These are phyloP conservation scores for Rugalucina vietnamica DNA, from an alignment of 2,888 invertebrate species.

Conservation along the genomic window DNA sequence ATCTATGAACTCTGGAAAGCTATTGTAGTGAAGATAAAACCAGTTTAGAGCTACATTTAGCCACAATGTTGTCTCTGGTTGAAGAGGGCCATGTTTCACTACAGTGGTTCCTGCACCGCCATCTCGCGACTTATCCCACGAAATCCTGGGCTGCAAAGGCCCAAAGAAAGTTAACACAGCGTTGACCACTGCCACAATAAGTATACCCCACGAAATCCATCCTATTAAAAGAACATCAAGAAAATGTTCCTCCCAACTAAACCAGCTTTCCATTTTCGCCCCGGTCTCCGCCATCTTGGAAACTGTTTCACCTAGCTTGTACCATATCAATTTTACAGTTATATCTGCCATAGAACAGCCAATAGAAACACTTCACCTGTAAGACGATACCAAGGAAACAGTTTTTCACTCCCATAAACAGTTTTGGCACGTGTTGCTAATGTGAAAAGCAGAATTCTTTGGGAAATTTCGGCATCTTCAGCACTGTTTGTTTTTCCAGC, in stretches of 20 bases:
- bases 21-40: conserved; percentile 80
- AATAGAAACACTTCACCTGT: conserved; percentile 73
- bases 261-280: conserved; percentile 76
- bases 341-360: conserved; percentile 82
- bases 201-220: conserved; percentile 79
- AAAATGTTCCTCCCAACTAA: conserved; percentile 80
- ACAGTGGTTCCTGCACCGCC: conserved; percentile 54
- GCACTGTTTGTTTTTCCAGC: background rate
- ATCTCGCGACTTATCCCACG: conserved; percentile 65
- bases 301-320: conserved; percentile 81
- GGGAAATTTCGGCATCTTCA: conserved; percentile 5
- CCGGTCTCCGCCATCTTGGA: conserved; percentile 81
- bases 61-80: conserved; percentile 80
- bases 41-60: conserved; percentile 81
- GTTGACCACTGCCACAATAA: conserved; percentile 77
- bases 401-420: conserved; percentile 78
- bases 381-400: conserved; percentile 72
- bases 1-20: conserved; percentile 80
- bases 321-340: conserved; percentile 82
- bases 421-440: conserved; percentile 60
- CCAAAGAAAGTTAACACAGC: conserved; percentile 79
- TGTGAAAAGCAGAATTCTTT: conserved; percentile 11
- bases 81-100: conserved; percentile 49
- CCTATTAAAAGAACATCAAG: conserved; percentile 81
- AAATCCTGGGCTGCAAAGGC: conserved; percentile 74